A percentile compares a stretch with the other conserved stretches of the same genome.
These are phyloP conservation scores for Miniopterus natalensis DNA, from an alignment of 2,113 vertebrate species.

Conservation along the genomic window DNA sequence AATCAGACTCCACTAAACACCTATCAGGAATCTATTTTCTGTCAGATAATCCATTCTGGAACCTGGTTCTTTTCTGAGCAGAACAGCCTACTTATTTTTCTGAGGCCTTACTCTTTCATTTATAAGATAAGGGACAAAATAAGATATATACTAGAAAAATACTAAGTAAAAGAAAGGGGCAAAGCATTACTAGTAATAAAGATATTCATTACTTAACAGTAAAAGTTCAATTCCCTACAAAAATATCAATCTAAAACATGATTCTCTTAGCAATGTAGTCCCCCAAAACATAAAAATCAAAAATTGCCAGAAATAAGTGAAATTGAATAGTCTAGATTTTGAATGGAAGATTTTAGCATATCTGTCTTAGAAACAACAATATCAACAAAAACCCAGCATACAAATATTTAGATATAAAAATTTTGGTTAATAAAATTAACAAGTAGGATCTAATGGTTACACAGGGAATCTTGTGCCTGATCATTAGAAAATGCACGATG, in stretches of 20 bases:
- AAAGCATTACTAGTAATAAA: neutral
- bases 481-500: neutral
- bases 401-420: neutral
- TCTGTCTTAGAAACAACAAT: neutral
- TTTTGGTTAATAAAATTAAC: conserved; percentile 29
- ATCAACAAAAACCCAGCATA: neutral
- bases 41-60: neutral
- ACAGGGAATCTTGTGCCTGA: neutral
- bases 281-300: neutral
- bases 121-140: neutral
- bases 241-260: neutral
- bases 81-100: neutral
- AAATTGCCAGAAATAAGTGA: neutral
- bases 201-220: too few relatives aligned
- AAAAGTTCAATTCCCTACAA: neutral
- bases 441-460: neutral
- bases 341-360: neutral
- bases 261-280: neutral
- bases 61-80: neutral
- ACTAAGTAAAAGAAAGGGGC: neutral
- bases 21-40: neutral
- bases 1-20: neutral
- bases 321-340: neutral
- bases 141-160: neutral
- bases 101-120: neutral